Percentiles rank a stretch among this genome's conserved stretches.
Evolutionary conservation across 2,888 invertebrate genomes (phyloP).

Genomic region (Heliconius cydno): DNA sequence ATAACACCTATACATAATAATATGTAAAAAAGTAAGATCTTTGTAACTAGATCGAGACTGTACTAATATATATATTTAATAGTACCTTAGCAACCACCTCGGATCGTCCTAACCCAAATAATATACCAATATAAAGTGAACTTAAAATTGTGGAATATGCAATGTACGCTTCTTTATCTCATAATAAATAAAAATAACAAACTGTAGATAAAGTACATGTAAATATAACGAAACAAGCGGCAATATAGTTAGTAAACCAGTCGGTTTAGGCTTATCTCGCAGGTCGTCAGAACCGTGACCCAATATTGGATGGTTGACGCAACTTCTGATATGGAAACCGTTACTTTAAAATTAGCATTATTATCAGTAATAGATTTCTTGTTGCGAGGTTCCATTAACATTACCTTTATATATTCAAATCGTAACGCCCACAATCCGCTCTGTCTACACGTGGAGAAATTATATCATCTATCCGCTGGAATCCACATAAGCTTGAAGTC

Average conservation of each 20-base stretch:
- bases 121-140: background rate
- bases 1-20: background rate
- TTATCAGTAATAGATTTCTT: conserved; percentile 39
- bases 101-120: background rate
- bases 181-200: background rate
- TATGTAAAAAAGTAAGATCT: background rate
- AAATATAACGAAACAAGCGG: background rate
- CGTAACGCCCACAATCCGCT: background rate
- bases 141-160: background rate
- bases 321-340: conserved; percentile 39
- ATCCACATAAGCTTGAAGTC: background rate
- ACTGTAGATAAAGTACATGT: background rate
- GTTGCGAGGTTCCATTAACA: conserved; percentile 25
- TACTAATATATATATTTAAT: no score
- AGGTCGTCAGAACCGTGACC: conserved; percentile 37
- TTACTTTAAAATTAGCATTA: conserved; percentile 44
- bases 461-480: background rate
- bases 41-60: background rate
- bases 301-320: conserved; percentile 37
- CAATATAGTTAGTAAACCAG: background rate
- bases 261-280: conserved; percentile 32
- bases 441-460: conserved; percentile 1
- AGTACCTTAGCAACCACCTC: background rate
- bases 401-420: conserved; percentile 6
- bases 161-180: background rate